Evolutionary conservation across 2,113 vertebrate species (phyloP), one percentile per base, ranked within the genome.

Genomic region (Oxyruncus cristatus): DNA sequence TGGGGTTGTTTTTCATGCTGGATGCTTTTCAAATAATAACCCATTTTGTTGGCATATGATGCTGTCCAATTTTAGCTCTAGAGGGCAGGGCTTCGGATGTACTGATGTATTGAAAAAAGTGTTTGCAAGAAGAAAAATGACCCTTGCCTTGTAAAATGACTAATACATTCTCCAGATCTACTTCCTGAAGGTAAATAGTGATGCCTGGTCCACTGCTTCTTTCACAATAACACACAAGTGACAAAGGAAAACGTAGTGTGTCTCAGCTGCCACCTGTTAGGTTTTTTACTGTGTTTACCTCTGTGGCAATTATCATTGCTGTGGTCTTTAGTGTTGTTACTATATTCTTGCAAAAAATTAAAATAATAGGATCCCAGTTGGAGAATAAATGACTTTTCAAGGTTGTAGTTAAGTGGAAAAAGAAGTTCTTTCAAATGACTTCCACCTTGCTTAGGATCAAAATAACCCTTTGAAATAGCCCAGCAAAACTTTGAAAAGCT

Each of bases 21-120:
- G 12, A 15, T 56, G 15, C 6, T 92, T 87, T 72, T 44, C 18
- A 58, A 68, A 27, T n/a, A 55, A 20, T 19, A 65, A 27, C 3
- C 56, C 0, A 0, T n/a, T 35, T 42, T 67, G n/a, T 47, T 13
- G 68, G 20, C 7, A 27, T 72, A n/a, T n/a, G 28, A 49, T 65
- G 17, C 12, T 85, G 32, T 78, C 33, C 39, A 65, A 6, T 77
- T 9, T 70, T 59, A 83, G 3, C 8, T 53, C 28, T 33, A 73
- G 67, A 58, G 28, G 77, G 24, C 14, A 49, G 53, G 20, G 7
- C 35, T 81, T 88, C 14, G 14, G 8, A 79, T 72, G 20, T 23
- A 55, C 14, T 66, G 9, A 32, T 39, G 23, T 0, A n/a, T 21
- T 11, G 8, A 76, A 26, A 66, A 70, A 37, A 83, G n/a, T 39